Conservation (phyloP, 2,888 invertebrate genomes). For the Rhabditoides inermis region DNA sequence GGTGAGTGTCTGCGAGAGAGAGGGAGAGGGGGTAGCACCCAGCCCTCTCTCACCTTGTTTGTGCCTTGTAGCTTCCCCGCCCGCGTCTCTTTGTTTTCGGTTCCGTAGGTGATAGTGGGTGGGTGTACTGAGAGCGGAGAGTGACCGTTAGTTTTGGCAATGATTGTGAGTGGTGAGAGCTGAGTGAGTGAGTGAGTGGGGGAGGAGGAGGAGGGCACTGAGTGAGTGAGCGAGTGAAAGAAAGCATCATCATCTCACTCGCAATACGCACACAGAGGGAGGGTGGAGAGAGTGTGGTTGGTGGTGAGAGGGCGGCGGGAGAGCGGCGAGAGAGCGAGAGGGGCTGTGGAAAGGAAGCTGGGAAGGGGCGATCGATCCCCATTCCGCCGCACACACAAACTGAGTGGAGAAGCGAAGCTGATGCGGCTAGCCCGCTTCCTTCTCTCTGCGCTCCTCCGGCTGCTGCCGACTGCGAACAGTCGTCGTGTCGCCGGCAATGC, state of each 20-base stretch:
- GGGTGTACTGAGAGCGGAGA: not conserved
- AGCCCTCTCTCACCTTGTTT: too few relatives aligned
- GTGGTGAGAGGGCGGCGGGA: not conserved
- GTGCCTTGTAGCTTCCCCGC: too few relatives aligned
- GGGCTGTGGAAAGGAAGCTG: constrained; percentile 1
- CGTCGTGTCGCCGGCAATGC: too few relatives aligned
- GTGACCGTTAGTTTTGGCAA: not conserved
- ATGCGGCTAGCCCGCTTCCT: too few relatives aligned
- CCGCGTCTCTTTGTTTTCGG: too few relatives aligned
- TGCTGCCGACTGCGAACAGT: too few relatives aligned
- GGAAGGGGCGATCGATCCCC: not conserved
- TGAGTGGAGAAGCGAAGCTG: too few relatives aligned
- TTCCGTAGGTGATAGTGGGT: not conserved
- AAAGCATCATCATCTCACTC: not conserved
- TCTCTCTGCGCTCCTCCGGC: too few relatives aligned
- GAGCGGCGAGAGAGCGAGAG: not conserved
- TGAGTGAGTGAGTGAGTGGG: not conserved
- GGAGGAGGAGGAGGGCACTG: not conserved
- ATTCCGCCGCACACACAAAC: not conserved
- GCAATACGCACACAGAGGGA: not conserved
- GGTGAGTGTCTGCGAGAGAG: too few relatives aligned
- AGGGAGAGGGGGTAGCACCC: too few relatives aligned
- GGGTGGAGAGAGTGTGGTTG: not conserved
- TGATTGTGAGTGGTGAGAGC: not conserved
- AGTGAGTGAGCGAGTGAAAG: not conserved